Evolutionary conservation across 2,797 vertebrate species (phyloP), one percentile per base, ranked within the genome.

Genomic region (Sebastes variabilis): DNA sequence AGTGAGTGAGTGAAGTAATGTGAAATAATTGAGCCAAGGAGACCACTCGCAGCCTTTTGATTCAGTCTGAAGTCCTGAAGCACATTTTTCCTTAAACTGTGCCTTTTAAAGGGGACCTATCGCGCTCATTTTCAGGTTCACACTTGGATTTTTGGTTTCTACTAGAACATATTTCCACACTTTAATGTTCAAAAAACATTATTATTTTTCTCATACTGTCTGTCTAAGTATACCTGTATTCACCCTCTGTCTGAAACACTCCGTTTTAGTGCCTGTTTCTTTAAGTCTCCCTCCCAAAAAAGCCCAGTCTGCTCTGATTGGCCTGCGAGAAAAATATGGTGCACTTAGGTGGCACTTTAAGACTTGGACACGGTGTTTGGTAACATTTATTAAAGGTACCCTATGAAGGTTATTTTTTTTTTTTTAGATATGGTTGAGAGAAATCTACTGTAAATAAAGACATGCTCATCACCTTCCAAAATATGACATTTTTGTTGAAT

Each of bases 21-120:
- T 81, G 61, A 77, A 71, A 72, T 49, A 58, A 62, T 38, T 68
- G 38, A 60, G 74, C 32, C 70, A 52, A 46, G 66, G 27, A 56
- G 22, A 68, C 83, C 30, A 62, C 27, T 20, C 5, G 30, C 8
- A 12, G 54, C 25, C 25, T 78, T 72, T 70, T 76, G 5, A 62
- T 54, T 66, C 27, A 25, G 7, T 75, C 1, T 34, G 10, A 75
- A 42, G 56, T 38, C 75, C 30, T 22, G 24, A 38, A 20, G 67
- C 60, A 66, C n/a, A 54, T 56, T 65, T 36, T 66, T n/a, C 24
- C 60, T 69, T 55, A 8, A 61, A 77, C 8, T 65, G 13, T 24
- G 65, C 25, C 46, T 3, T 36, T 52, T 9, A 20, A 49, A 49
- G 18, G 46, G 46, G 46, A 49, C 18, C 18, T 49, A 9, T n/a